phyloP scores from a whole-genome alignment of 2,113 vertebrate genomes.

The Ciconia boyciana region DNA sequence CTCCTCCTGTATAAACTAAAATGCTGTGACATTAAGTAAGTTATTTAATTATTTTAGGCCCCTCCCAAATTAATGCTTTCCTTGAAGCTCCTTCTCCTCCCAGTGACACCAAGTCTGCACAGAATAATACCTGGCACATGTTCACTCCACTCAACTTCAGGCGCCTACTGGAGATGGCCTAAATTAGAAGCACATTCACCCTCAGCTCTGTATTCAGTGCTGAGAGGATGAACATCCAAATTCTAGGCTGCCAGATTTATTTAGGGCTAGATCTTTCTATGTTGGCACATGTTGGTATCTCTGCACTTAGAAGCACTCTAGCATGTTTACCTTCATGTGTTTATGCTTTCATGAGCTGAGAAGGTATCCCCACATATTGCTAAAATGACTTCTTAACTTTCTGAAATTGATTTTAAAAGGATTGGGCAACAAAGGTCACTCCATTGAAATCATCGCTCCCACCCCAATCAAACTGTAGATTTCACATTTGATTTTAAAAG shows the following conservation, averaged over 20 bases:
- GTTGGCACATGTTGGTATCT: neutral
- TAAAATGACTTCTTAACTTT: neutral
- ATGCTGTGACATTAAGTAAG: neutral
- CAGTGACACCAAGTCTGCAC: slow-evolving; percentile 45
- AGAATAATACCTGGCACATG: neutral
- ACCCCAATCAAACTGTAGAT: neutral
- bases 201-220: neutral
- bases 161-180: neutral
- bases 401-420: neutral
- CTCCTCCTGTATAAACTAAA: slow-evolving; percentile 40
- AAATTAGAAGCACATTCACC: neutral
- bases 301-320: neutral
- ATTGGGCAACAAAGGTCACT: neutral
- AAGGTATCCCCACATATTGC: neutral
- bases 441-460: neutral
- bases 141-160: neutral
- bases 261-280: neutral
- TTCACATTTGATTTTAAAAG: neutral
- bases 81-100: slow-evolving; percentile 44
- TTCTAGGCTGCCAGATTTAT: neutral
- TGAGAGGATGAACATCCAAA: neutral
- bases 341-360: neutral
- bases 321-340: neutral
- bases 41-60: slow-evolving; percentile 42
- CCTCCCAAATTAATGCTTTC: slow-evolving; percentile 8